A percentile compares a stretch with the other conserved stretches of the same genome.
phyloP scores from a whole-genome alignment of 2,888 invertebrate species.

The Ormyrus labotus region DNA sequence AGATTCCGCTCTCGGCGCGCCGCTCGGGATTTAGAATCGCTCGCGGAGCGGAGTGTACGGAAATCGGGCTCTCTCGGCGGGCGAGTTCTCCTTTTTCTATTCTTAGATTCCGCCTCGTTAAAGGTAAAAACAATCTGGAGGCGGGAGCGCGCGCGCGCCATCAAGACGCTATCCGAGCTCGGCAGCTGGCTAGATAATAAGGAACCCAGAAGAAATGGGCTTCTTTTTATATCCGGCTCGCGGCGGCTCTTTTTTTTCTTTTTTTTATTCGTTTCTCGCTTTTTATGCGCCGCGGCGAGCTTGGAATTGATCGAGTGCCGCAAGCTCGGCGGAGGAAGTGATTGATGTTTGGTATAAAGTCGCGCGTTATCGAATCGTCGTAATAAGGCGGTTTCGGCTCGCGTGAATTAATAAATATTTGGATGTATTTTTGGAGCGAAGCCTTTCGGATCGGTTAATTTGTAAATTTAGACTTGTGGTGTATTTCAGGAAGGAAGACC shows the following conservation, averaged over 20 bases:
- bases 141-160: neutral
- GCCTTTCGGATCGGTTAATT: no score
- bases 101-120: constrained; percentile 53
- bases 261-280: no score
- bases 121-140: constrained; percentile 51
- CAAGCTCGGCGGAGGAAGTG: no score
- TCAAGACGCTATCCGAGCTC: neutral
- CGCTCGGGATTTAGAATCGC: constrained; percentile 22
- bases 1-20: constrained; percentile 6
- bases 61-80: constrained; percentile 26
- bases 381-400: no score
- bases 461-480: no score
- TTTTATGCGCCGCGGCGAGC: no score
- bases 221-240: neutral
- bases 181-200: constrained; percentile 34
- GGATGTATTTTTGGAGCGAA: no score
- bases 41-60: constrained; percentile 1
- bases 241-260: neutral
- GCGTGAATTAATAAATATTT: no score
- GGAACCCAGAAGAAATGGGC: constrained; percentile 15
- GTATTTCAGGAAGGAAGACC: constrained; percentile 60
- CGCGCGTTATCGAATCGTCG: no score
- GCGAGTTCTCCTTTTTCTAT: constrained; percentile 43
- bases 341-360: no score
- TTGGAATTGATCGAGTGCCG: no score